These are phyloP conservation scores for Microtus richardsoni DNA, from an alignment of 2,113 vertebrate genomes.

Conservation along the genomic window DNA sequence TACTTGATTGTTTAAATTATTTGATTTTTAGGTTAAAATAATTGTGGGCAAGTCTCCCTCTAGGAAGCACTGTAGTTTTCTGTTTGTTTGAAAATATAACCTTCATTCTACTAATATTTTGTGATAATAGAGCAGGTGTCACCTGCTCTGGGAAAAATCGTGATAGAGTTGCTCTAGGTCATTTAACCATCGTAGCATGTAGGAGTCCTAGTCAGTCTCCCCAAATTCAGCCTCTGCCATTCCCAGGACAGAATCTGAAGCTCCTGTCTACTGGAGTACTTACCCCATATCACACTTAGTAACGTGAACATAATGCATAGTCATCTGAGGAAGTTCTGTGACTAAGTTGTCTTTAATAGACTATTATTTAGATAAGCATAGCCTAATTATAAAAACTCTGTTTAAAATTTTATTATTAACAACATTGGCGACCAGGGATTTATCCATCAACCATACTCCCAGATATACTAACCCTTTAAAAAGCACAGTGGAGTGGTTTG, in stretches of 20 bases:
- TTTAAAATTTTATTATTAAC: neutral
- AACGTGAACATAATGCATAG: neutral
- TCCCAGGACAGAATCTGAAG: neutral
- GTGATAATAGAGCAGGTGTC: neutral
- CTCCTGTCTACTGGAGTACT: neutral
- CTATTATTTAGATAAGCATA: neutral
- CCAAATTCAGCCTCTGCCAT: neutral
- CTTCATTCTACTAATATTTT: constrained; percentile 15
- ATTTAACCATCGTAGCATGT: neutral
- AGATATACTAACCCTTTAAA: neutral
- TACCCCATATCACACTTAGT: neutral
- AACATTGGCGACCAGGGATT: neutral
- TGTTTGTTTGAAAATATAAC: neutral
- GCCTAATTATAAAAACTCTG: neutral
- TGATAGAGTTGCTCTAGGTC: neutral
- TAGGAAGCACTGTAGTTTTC: neutral
- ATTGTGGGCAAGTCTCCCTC: neutral
- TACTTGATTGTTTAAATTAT: neutral
- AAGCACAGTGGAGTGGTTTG: neutral
- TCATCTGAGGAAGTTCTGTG: neutral
- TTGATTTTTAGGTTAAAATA: neutral
- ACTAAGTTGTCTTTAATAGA: constrained; percentile 18
- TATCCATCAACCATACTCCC: neutral
- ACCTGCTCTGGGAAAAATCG: neutral
- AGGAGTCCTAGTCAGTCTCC: neutral